These are phyloP conservation scores for Megaleporinus macrocephalus DNA, from an alignment of 2,113 vertebrate species.

Conservation along the genomic window DNA sequence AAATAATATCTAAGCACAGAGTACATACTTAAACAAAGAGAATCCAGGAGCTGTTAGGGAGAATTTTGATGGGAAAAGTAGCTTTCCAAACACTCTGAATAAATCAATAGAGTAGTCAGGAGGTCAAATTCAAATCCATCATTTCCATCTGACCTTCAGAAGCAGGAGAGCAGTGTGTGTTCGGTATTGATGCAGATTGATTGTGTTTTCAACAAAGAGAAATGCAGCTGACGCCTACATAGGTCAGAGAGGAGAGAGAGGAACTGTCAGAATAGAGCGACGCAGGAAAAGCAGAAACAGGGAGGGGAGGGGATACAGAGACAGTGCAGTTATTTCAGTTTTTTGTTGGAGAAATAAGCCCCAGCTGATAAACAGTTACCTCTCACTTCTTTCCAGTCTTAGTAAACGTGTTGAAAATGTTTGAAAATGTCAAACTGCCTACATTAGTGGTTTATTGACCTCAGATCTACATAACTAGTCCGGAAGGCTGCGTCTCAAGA, in stretches of 20 bases:
- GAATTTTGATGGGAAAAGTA: neutral
- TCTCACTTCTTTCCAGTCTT: no score
- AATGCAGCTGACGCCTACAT: neutral
- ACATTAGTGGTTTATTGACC: no score
- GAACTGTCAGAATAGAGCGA: neutral
- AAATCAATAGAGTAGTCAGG: constrained; percentile 18
- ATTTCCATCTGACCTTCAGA: constrained; percentile 16
- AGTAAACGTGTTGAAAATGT: no score
- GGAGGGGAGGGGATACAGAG: neutral
- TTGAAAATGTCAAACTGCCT: no score
- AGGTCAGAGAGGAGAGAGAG: constrained; percentile 1
- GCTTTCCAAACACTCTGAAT: constrained; percentile 3
- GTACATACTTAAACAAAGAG: neutral
- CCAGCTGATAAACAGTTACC: no score
- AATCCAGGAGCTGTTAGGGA: neutral
- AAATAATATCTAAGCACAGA: no score
- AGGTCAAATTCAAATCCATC: constrained; percentile 11
- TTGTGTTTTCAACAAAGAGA: neutral
- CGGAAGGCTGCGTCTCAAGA: no score
- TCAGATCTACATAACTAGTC: no score
- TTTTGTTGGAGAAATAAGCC: no score
- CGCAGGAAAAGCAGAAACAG: constrained; percentile 58
- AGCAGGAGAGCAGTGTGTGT: neutral
- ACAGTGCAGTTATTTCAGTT: no score
- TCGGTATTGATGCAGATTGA: neutral